Conservation (phyloP, 1,140 invertebrate species). For the Trachymyrmex septentrionalis region DNA sequence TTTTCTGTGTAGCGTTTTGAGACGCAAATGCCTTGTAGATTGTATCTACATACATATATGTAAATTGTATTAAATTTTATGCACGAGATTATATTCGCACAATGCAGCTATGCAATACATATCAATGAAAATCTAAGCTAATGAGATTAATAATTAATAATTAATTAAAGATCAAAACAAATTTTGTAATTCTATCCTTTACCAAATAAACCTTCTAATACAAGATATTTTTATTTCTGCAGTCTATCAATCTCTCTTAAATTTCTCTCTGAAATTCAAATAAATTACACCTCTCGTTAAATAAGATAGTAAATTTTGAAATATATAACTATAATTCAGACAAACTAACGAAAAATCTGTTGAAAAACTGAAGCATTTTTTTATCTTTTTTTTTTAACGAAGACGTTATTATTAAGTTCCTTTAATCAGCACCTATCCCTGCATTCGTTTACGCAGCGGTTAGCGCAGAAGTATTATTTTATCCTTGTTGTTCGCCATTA, state of each 20-base stretch:
- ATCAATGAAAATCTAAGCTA: neutral
- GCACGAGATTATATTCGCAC: constrained; percentile 19
- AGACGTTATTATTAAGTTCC: neutral
- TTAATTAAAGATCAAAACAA: neutral
- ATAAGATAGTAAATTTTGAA: neutral
- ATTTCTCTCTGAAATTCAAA: constrained; percentile 8
- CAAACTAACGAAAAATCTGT: neutral
- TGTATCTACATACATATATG: neutral
- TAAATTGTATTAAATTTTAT: constrained; percentile 1
- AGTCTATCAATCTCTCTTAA: constrained; percentile 1
- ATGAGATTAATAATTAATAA: neutral
- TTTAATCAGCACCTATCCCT: too few species aligned
- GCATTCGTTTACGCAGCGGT: too few species aligned
- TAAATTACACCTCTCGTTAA: constrained; percentile 2
- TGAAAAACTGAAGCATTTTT: neutral
- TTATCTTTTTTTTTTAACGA: neutral
- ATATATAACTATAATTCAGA: neutral
- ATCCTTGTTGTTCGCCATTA: too few species aligned
- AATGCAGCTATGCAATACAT: constrained; percentile 1
- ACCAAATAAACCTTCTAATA: constrained; percentile 33
- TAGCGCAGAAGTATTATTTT: too few species aligned
- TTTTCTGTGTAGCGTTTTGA: constrained; percentile 13
- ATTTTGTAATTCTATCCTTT: constrained; percentile 3
- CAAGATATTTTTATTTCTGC: neutral
- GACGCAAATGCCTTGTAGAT: constrained; percentile 2